Base-by-base conservation (phyloP, 1,140 invertebrate species). In the Drosophila subobscura region DNA sequence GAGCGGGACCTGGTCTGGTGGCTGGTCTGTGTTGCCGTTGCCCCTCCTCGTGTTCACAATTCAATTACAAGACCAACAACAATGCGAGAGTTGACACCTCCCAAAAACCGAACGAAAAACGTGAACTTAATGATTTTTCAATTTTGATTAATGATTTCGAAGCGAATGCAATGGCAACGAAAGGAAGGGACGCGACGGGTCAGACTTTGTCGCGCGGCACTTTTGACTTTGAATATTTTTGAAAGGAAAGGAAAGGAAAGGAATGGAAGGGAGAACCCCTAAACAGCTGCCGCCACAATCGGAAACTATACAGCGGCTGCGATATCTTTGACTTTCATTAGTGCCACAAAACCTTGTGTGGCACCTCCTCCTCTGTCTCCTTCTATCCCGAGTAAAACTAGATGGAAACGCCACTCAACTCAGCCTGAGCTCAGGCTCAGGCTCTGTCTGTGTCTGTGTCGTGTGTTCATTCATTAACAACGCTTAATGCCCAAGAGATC, bases 141-240 rank as follows among this genome's bases (percentile, higher is more conserved):
- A 84, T 74, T 85, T 86, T 85, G 80, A 85, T 85, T 85, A 86
- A 85, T 85, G 81, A 71, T 64, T 73, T 65, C n/a, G 42, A 8
- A 7, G 16, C 52, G 23, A 40, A n/a, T 41, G 63, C 55, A 65
- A 61, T 57, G 44, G 25, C 25, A 58, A 59, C 45, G 37, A 64
- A 66, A 52, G 49, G 41, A 51, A 64, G 71, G 25, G 41, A 51
- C 37, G 67, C 14, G 25, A 45, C 42, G 50, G 33, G 33, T 12
- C 33, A 37, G 33, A 37, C 33, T 37, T 37, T 37, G 33, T 37
- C 33, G 33, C 33, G 33, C 33, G 33, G 33, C 33, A 37, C 33
- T 37, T 27, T 37, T 72, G 57, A 53, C 16, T 59, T 63, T 72
- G 57, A 72, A 73, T 63, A 46, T 16, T 7, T 61, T 63, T 29